Conservation (phyloP, 2,888 invertebrate species). For the Malacosoma neustria region DNA sequence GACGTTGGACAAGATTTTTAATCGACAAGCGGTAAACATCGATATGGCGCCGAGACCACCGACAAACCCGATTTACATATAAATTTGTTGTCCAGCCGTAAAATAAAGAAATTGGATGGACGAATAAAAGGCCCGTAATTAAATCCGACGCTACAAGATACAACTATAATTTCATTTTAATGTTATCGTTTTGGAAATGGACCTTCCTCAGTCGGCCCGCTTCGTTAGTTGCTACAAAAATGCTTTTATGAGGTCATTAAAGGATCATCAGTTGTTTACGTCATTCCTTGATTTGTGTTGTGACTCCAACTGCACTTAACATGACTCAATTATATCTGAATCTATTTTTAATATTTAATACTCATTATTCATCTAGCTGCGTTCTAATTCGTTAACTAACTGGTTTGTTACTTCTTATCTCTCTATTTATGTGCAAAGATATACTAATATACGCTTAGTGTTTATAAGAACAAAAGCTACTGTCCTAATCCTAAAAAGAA, state of each 20-base stretch:
- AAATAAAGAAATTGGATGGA: slow-evolving; percentile 69
- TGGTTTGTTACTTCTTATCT: no score
- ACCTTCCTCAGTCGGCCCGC: slow-evolving; percentile 22
- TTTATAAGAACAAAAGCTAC: no score
- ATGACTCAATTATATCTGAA: background rate
- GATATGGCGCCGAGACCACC: slow-evolving; percentile 50
- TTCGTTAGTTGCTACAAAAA: slow-evolving; percentile 33
- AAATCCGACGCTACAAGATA: slow-evolving; percentile 45
- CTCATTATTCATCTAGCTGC: no score
- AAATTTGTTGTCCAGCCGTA: slow-evolving; percentile 67
- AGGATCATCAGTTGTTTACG: slow-evolving; percentile 17
- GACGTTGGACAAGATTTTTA: slow-evolving; percentile 34
- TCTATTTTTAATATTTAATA: background rate
- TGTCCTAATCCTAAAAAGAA: no score
- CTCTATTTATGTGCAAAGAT: no score
- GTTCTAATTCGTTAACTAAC: no score
- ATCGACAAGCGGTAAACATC: slow-evolving; percentile 33
- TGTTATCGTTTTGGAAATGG: slow-evolving; percentile 25
- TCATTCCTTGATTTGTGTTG: slow-evolving; percentile 17
- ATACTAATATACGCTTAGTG: no score
- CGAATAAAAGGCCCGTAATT: slow-evolving; percentile 52
- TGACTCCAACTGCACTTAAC: background rate
- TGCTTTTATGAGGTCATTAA: slow-evolving; percentile 23
- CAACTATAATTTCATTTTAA: slow-evolving; percentile 58
- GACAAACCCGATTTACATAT: slow-evolving; percentile 63